These are phyloP conservation scores for Macropus fuliginosus DNA, from an alignment of 2,797 vertebrate genomes.

Conservation along the genomic window DNA sequence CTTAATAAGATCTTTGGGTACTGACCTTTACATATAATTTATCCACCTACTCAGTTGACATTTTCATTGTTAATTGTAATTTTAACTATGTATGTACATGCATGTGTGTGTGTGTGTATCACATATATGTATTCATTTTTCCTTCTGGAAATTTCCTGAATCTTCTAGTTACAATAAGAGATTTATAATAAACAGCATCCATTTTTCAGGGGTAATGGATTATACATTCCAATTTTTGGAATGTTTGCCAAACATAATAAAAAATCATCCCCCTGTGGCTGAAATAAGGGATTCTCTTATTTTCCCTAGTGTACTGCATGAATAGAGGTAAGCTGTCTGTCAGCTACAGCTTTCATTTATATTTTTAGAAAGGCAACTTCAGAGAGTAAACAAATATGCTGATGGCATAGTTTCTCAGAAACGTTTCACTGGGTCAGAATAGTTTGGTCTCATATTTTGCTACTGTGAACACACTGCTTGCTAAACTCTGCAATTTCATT, in stretches of 20 bases:
- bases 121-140: background rate
- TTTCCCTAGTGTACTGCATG: constrained; percentile 20
- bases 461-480: constrained; percentile 85
- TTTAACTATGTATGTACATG: constrained; percentile 32
- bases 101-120: background rate
- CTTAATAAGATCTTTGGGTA: constrained; percentile 47
- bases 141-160: constrained; percentile 44
- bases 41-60: constrained; percentile 15
- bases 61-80: constrained; percentile 64
- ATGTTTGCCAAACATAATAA: constrained; percentile 39
- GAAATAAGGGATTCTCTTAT: constrained; percentile 46
- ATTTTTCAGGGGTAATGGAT: constrained; percentile 42
- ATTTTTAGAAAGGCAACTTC: constrained; percentile 84
- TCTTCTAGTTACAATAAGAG: constrained; percentile 23
- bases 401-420: constrained; percentile 87
- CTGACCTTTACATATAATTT: constrained; percentile 28
- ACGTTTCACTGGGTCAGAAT: constrained; percentile 85
- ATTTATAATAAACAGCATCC: constrained; percentile 37
- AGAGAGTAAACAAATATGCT: constrained; percentile 88
- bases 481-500: constrained; percentile 82
- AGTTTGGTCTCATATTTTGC: constrained; percentile 85
- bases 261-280: constrained; percentile 48
- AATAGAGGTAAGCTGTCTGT: constrained; percentile 71
- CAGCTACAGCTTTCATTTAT: constrained; percentile 75
- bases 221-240: constrained; percentile 29